Base-by-base conservation (phyloP, 2,113 vertebrate genomes). In the Paedocypris sp. region DNA sequence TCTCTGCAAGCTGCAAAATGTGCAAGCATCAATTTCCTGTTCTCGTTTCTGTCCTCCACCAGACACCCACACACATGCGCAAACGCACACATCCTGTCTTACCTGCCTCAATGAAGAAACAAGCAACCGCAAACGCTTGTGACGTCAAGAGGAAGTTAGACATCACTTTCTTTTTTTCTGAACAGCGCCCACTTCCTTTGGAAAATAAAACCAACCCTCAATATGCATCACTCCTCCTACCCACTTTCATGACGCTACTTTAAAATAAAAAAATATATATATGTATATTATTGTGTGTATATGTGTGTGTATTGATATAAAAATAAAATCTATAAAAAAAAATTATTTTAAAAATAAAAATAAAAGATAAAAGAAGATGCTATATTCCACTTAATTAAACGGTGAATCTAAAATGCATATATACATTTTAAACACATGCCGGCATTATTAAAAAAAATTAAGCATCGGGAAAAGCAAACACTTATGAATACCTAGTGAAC, bases 171-270 rank as follows among this genome's bases (percentile, higher is more conserved):
- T 70, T 62, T 47, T 46, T 65, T 59, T 71, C 56, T 49, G 47
- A 39, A 33, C 22, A 19, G 45, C 49, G 6, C 76, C 83, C 83
- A 64, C 83, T 70, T 85, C 83, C 83, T 75, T 68, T 77, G 80
- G 80, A 85, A 82, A 80, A 64, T 36, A 64, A 66, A 26, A 51
- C 19, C 67, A 62, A 43, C 41, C 43, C 64, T 25, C 29, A 39
- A 58, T 42, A 50, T 15, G 43, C 32, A 60, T 65, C 41, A 68
- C 9, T 56, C 68, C 42, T 61, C 53, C 66, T 66, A 64, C 70
- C 70, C 39, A 60, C 59, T 73, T 75, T 67, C 47, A 59, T 32
- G 35, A 36, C 39, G 57, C 20, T 18, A 47, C 11, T 20, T 31
- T n/a, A 23, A 26, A 3, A 7, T n/a, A n/a, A n/a, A n/a, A n/a